Evolutionary conservation across 2,113 vertebrate genomes (phyloP), one percentile per base, ranked within the genome.

Genomic region (Trichomycterus rosablanca): DNA sequence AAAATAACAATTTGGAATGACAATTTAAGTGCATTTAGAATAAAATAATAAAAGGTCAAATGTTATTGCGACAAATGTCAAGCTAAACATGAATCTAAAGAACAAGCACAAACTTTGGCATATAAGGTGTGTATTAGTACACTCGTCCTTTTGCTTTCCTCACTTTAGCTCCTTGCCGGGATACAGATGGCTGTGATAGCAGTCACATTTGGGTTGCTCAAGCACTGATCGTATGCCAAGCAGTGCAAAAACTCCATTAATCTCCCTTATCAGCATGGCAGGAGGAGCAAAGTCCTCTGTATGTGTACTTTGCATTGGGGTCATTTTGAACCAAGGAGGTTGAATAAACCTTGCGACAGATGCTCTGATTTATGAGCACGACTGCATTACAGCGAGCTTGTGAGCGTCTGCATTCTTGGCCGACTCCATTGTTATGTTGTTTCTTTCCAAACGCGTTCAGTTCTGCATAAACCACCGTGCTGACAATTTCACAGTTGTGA

Each of bases 241-340:
- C 75, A 54, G 73, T 78, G 74, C 77, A 83, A 88, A 82, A 86
- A 86, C 81, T 80, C 81, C 82, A 88, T 89, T 88, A 87, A 89
- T 89, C 85, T 89, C 83, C 76, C 87, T 88, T 89, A 88, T 89
- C 87, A 83, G 81, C 65, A 77, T 76, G 80, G 80, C 80, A 74
- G 81, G 72, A 74, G 80, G 75, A 78, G 78, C 81, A 77, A 74
- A 62, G 74, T 75, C 73, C 76, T 78, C 67, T 65, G 77, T 81
- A 78, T 76, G 59, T 80, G 72, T 78, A 77, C 80, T 85, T 80
- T 82, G 78, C 80, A 77, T 83, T 39, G 76, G 77, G 70, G 62
- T 78, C 74, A 69, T 70, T 72, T 76, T 80, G 79, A 77, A 77
- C 79, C 80, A 73, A 22, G 63, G 81, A 83, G 76, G 80, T 79